Evolutionary conservation across 2,113 vertebrate species (phyloP).

Genomic region (Tachysurus vachellii): DNA sequence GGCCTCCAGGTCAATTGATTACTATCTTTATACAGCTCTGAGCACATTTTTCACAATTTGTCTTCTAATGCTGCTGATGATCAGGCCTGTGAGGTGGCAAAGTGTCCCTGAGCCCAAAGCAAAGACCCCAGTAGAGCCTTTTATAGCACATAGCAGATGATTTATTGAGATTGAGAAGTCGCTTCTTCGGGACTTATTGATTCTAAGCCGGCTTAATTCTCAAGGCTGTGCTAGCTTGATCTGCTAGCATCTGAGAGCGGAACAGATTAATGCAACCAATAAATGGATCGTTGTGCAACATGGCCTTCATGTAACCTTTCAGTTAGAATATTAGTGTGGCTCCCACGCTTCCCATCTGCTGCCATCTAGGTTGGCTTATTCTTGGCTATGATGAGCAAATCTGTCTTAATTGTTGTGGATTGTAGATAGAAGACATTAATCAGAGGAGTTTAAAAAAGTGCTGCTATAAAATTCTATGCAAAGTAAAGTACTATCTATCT

Average conservation of each 20-base stretch:
- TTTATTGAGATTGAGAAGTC: constrained; percentile 33
- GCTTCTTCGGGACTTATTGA: constrained; percentile 34
- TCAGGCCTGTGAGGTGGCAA: neutral
- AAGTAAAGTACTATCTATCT: too few relatives aligned
- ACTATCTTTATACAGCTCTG: neutral
- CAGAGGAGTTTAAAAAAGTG: neutral
- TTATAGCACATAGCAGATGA: constrained; percentile 19
- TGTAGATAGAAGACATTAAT: neutral
- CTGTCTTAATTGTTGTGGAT: constrained; percentile 14
- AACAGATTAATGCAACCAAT: constrained; percentile 46
- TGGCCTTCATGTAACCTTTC: constrained; percentile 19
- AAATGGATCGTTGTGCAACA: constrained; percentile 38
- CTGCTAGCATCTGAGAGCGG: constrained; percentile 5
- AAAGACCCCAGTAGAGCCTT: neutral
- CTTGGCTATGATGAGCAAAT: neutral
- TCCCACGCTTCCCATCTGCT: constrained; percentile 23
- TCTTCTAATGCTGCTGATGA: constrained; percentile 30
- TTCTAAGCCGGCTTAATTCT: constrained; percentile 40
- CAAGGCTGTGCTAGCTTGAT: constrained; percentile 8
- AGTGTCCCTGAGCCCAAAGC: neutral
- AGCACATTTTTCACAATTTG: neutral
- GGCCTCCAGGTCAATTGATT: neutral
- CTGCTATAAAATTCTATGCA: neutral
- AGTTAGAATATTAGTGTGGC: constrained; percentile 7
- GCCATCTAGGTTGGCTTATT: neutral